A percentile compares a stretch with the other conserved stretches of the same genome.
Conservation (phyloP, 1,140 invertebrate species). For the Drosophila navojoa region DNA sequence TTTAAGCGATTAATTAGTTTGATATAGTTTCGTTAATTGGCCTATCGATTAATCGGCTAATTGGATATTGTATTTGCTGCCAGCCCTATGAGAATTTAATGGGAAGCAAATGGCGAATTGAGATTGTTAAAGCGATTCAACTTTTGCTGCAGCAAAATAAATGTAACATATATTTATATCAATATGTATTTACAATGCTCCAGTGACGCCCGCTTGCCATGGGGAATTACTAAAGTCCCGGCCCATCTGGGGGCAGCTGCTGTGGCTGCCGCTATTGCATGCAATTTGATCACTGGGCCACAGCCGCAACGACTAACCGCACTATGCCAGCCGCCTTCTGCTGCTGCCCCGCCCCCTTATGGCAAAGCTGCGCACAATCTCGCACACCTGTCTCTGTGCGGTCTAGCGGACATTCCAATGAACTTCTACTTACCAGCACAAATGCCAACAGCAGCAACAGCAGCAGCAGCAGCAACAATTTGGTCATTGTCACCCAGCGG, state of each 20-base stretch:
- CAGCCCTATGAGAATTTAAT: too few species aligned
- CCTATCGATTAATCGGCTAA: too few species aligned
- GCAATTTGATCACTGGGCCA: slow-evolving; percentile 24
- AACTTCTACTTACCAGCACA: slow-evolving; percentile 2
- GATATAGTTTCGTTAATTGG: neutral
- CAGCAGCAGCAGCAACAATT: neutral
- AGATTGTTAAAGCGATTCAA: too few species aligned
- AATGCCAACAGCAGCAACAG: neutral
- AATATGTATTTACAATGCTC: too few species aligned
- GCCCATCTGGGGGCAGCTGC: too few species aligned
- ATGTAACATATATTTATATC: too few species aligned
- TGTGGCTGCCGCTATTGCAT: neutral
- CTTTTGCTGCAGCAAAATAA: too few species aligned
- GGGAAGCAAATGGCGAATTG: too few species aligned
- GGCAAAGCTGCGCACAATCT: slow-evolving; percentile 45
- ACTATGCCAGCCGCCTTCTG: neutral
- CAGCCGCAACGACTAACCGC: slow-evolving; percentile 9
- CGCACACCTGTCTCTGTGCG: slow-evolving; percentile 25
- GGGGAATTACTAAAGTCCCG: too few species aligned
- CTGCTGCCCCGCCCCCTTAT: slow-evolving; percentile 1
- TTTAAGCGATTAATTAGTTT: neutral
- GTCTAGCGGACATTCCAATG: slow-evolving; percentile 26
- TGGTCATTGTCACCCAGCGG: slow-evolving; percentile 21
- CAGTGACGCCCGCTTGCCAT: too few species aligned
- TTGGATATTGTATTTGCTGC: too few species aligned